Conservation (phyloP, 1,140 invertebrate species). For the Thalassaphorura encarpata region DNA sequence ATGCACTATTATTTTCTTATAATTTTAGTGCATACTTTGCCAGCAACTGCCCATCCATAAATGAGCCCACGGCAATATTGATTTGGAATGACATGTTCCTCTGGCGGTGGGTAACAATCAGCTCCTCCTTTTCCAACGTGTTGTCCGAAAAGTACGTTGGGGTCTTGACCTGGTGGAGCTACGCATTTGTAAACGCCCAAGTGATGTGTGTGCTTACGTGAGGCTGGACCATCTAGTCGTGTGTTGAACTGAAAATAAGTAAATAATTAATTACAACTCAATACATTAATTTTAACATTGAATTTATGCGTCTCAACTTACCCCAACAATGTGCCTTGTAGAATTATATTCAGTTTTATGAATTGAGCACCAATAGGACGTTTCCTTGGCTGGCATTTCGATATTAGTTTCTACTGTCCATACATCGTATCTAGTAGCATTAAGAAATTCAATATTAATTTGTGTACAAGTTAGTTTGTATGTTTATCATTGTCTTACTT, state of each 20-base stretch:
- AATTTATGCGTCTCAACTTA: not conserved
- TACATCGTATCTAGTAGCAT: not conserved
- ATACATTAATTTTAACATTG: not conserved
- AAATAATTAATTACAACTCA: not conserved
- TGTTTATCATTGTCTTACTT: not conserved
- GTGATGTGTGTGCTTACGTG: not conserved
- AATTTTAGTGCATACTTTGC: not conserved
- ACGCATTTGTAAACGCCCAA: not conserved
- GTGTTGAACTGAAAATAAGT: constrained; percentile 1
- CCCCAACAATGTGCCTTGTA: not conserved
- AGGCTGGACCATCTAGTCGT: not conserved
- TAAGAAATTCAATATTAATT: not conserved
- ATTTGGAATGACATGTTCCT: not conserved
- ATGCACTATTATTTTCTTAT: too few relatives aligned
- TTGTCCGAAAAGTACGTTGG: not conserved
- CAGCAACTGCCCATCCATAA: constrained; percentile 2
- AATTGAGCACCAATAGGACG: constrained; percentile 1
- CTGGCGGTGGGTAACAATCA: not conserved
- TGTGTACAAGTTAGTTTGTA: not conserved
- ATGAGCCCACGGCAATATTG: not conserved
- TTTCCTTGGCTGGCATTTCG: not conserved
- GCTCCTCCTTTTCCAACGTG: not conserved
- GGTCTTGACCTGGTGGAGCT: not conserved
- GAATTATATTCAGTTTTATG: not conserved
- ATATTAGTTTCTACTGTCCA: not conserved